Percentiles rank a stretch among this genome's conserved stretches.
phyloP scores from a whole-genome alignment of 2,113 vertebrate species.

The Perca fluviatilis region DNA sequence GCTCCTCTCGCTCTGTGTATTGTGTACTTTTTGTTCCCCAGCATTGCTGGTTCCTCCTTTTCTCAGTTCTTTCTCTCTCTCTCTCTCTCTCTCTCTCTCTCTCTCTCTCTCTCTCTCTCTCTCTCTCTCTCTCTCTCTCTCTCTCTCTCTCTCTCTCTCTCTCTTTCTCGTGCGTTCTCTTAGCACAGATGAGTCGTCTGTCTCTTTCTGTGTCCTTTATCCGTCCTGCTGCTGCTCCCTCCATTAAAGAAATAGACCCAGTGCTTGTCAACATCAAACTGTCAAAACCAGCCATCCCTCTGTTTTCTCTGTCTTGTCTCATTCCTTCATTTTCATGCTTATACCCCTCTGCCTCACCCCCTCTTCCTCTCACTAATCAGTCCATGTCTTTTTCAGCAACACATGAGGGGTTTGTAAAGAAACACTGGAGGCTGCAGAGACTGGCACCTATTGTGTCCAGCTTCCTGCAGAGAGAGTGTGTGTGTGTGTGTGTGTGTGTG shows the following conservation, averaged over 20 bases:
- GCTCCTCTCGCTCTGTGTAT: constrained; percentile 23
- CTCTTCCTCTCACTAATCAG: constrained; percentile 54
- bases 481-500: constrained; percentile 2
- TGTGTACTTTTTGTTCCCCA: constrained; percentile 28
- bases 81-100: background rate
- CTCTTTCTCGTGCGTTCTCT: constrained; percentile 6
- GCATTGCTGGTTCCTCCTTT: constrained; percentile 6
- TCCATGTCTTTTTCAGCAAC: constrained; percentile 70
- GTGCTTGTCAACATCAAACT: constrained; percentile 67
- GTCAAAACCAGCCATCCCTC: constrained; percentile 59
- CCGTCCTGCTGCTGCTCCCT: constrained; percentile 36
- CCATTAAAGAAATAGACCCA: constrained; percentile 65
- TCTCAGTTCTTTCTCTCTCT: constrained; percentile 4
- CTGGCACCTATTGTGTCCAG: constrained; percentile 73
- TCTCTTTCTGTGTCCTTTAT: constrained; percentile 37
- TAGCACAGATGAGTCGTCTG: constrained; percentile 36
- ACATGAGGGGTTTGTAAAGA: constrained; percentile 74
- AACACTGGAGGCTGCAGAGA: constrained; percentile 69
- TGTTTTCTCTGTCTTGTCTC: constrained; percentile 52
- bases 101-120: too few relatives aligned
- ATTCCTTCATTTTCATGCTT: constrained; percentile 50
- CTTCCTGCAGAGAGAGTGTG: constrained; percentile 68
- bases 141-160: too few relatives aligned
- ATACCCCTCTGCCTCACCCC: constrained; percentile 30
- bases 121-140: background rate